Percentiles rank a stretch among this genome's conserved stretches.
Conservation (phyloP, 1,140 invertebrate species). For the Mactra quadrangularis region DNA sequence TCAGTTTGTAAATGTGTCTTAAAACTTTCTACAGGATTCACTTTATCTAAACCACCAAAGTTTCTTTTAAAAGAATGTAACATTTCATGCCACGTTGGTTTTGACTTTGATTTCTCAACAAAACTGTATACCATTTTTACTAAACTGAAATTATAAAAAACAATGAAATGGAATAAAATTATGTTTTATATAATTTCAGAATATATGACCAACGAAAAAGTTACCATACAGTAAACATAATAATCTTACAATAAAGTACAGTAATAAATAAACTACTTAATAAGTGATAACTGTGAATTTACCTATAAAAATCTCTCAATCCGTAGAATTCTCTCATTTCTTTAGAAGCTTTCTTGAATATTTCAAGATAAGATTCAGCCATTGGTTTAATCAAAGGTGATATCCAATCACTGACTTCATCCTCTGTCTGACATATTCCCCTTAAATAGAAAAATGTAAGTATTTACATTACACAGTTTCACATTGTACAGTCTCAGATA, state of each 20-base stretch:
- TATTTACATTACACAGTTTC: too few relatives aligned
- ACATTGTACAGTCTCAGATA: too few relatives aligned
- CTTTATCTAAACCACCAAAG: conserved; percentile 76
- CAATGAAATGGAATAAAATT: neutral
- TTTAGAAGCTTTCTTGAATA: conserved; percentile 69
- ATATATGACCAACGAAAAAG: neutral
- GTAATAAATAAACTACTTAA: neutral
- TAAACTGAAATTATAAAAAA: conserved; percentile 63
- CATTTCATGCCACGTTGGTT: conserved; percentile 70
- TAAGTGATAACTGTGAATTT: neutral
- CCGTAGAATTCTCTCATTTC: conserved; percentile 80
- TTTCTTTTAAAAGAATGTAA: conserved; percentile 76
- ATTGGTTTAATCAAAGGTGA: conserved; percentile 65
- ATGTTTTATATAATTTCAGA: neutral
- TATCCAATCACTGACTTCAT: conserved; percentile 60
- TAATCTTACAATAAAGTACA: too few relatives aligned
- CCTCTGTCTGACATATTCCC: conserved; percentile 75
- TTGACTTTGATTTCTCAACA: conserved; percentile 59
- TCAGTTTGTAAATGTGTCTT: conserved; percentile 49
- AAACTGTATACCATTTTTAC: conserved; percentile 79
- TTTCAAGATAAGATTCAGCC: conserved; percentile 72
- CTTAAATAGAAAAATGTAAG: conserved; percentile 59
- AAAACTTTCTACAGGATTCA: conserved; percentile 74
- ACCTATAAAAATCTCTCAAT: conserved; percentile 82
- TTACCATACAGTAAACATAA: too few relatives aligned